A percentile compares a stretch with the other conserved stretches of the same genome.
These are phyloP conservation scores for Megalops cyprinoides DNA, from an alignment of 2,797 vertebrate species.

Conservation along the genomic window DNA sequence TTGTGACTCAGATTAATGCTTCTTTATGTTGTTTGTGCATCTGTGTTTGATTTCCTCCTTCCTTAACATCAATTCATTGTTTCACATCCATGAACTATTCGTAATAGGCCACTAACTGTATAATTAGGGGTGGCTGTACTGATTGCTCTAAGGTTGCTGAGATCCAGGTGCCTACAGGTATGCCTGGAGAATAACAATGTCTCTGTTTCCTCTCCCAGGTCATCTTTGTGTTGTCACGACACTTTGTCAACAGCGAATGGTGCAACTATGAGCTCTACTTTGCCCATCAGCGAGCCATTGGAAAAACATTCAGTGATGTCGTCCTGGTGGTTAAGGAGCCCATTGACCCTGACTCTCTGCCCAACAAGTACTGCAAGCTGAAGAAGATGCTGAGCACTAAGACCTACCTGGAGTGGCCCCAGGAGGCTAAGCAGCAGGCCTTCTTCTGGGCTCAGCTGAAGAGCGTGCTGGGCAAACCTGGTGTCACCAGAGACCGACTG, in stretches of 20 bases:
- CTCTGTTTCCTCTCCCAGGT: slow-evolving; percentile 57
- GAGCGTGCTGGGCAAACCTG: slow-evolving; percentile 74
- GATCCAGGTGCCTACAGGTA: too few relatives aligned
- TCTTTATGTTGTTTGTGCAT: too few relatives aligned
- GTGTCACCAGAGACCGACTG: slow-evolving; percentile 1
- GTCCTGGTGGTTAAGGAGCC: slow-evolving; percentile 83
- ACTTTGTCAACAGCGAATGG: slow-evolving; percentile 88
- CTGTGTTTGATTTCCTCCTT: too few relatives aligned
- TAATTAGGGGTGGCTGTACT: too few relatives aligned
- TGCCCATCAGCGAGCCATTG: slow-evolving; percentile 82
- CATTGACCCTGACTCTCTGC: slow-evolving; percentile 72
- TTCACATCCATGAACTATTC: too few relatives aligned
- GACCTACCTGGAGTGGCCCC: slow-evolving; percentile 87
- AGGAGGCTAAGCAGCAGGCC: slow-evolving; percentile 68
- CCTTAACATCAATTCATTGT: too few relatives aligned
- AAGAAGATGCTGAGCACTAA: slow-evolving; percentile 82
- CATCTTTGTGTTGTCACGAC: slow-evolving; percentile 80
- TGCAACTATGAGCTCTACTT: slow-evolving; percentile 91
- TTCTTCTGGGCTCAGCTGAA: slow-evolving; percentile 85
- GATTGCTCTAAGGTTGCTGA: too few relatives aligned
- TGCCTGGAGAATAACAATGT: too few relatives aligned
- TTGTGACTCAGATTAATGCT: too few relatives aligned
- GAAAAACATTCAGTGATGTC: slow-evolving; percentile 77
- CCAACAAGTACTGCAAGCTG: slow-evolving; percentile 81
- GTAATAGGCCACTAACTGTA: too few relatives aligned